Evolutionary conservation across 2,797 vertebrate genomes (phyloP), one percentile per base, ranked within the genome.

Genomic region (Taenioides sp.): DNA sequence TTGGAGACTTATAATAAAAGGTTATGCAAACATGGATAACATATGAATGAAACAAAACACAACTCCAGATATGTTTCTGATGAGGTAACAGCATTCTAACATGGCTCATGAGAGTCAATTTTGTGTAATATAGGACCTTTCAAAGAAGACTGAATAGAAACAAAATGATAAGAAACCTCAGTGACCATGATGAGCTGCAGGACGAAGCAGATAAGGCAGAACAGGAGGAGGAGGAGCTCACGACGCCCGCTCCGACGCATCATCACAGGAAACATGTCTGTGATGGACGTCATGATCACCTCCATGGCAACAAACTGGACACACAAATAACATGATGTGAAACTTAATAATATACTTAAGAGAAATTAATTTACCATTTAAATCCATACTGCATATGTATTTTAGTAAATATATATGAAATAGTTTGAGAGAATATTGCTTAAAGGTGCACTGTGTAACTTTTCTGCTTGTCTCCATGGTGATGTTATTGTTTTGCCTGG

Each of bases 291-390:
- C 63, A 92, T 89, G 75, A 93, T 58, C 34, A 90, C 91, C 71
- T 94, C 92, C 78, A 94, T 88, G 4, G 5, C 10, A 14, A 94
- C 86, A 87, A 95, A 95, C 93, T 95, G 73, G 0, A 22, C 22
- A 64, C 74, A 10, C 68, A 17, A 50, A 20, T 1, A 60, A 0
- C 2, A 23, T 14, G 40, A 47, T 17, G 1, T 37, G 34, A 37
- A 10, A 37, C 34, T 2, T 37, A 9, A 10, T 37, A 37, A 37
- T 34, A 65, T 7, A 14, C 3, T 49, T 2, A 47, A 18, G n/a
- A 1, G n/a, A 23, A 57, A 23, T 59, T 2, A 27, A 25, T 58
- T 58, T 27, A 17, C 23, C 5, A 27, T 27, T 17, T 14, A 43
- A 43, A 43, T 43, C 40, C 14, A 57, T 57, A 57, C 10, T 23